Evolutionary conservation across 2,797 vertebrate species (phyloP).

Genomic region (Epinephelus awoara): DNA sequence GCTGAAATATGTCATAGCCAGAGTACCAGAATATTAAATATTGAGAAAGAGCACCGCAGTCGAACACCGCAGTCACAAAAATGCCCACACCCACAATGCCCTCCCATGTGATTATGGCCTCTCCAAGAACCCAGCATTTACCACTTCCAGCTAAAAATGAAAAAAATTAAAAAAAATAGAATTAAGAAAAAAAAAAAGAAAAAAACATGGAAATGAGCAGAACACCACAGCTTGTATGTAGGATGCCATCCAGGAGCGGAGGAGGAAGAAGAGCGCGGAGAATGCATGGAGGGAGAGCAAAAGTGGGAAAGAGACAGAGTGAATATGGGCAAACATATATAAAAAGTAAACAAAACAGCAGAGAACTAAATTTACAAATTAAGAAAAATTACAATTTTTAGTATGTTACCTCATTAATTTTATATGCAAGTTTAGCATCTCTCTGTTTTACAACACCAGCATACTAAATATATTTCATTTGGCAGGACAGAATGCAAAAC

Average conservation of each 20-base stretch:
- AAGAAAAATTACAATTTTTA: not conserved
- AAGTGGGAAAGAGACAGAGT: not conserved
- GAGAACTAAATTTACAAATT: not conserved
- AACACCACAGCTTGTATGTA: slow-evolving; percentile 61
- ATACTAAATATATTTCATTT: not conserved
- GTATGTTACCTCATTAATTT: not conserved
- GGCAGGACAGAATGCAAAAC: not conserved
- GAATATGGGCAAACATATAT: not conserved
- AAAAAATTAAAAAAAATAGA: too few species aligned
- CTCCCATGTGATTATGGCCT: slow-evolving; percentile 6
- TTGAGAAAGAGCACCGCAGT: not conserved
- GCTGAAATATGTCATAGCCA: slow-evolving; percentile 8
- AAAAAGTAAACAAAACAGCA: not conserved
- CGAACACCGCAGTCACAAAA: not conserved
- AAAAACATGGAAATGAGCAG: slow-evolving; percentile 28
- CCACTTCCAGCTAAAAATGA: slow-evolving; percentile 24
- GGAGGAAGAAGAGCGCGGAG: slow-evolving; percentile 35
- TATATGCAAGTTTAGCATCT: not conserved
- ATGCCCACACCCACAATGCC: not conserved
- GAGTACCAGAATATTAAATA: not conserved
- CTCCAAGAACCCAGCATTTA: slow-evolving; percentile 20
- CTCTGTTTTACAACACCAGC: not conserved
- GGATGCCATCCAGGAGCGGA: slow-evolving; percentile 55
- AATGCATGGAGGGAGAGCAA: not conserved
- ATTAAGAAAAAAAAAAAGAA: not conserved